Evolutionary conservation across 2,797 vertebrate genomes (phyloP), one percentile per base, ranked within the genome.

Genomic region (Sardinella longiceps): DNA sequence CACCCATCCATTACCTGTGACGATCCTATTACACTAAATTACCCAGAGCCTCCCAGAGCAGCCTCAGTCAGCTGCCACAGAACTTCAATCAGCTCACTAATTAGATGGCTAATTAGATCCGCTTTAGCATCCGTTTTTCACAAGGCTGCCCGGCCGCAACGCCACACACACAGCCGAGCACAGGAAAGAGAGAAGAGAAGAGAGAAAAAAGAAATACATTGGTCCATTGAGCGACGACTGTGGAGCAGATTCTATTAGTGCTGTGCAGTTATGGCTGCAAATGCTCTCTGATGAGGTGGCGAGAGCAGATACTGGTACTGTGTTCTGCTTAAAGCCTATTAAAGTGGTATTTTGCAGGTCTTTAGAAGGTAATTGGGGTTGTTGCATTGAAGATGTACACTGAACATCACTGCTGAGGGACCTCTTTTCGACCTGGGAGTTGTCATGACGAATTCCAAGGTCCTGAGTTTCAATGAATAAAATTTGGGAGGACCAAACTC

Each of bases 81-180:
- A 39, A 23, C 33, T 18, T 33, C 18, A 77, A 77, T 77, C 33
- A 77, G 70, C n/a, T 39, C 33, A 77, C 33, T 77, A 77, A 77
- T 77, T 77, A 77, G 66, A 70, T 33, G 4, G 30, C 66, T 70
- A 33, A 70, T 70, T 70, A 37, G 70, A 77, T 77, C 12, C 37
- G 33, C 70, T 77, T 39, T 43, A 77, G 20, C 14, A 70, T 39
- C 15, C 6, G 70, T 43, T 20, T 77, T 77, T 43, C 20, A 39
- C 70, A 77, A 18, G 33, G 70, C 37, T 43, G 20, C 18, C 37
- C 5, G 3, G 5, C 7, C 33, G 43, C 37, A 43, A 9, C 15
- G 5, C 30, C 5, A 37, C 28, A 77, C 37, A 14, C 15, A 9
- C 15, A 6, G 6, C 15, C 12, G 60, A 58, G 53, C 2, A 20